Base-by-base conservation (phyloP, 2,113 vertebrate genomes). In the Eidolon helvum region DNA sequence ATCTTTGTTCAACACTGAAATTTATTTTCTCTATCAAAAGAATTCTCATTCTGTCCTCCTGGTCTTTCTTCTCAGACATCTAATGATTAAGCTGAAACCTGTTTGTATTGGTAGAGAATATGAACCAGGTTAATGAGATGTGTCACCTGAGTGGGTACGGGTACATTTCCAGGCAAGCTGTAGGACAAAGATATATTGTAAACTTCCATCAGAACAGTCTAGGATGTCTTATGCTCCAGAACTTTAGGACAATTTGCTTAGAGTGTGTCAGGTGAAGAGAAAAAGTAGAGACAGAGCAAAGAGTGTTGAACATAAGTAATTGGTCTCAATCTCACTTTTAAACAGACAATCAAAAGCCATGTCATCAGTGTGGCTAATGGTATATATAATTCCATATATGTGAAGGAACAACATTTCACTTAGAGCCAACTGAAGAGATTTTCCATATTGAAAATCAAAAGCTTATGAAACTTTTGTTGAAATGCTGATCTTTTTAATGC, bases 231-330 rank as follows among this genome's bases (percentile, higher is more conserved):
- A 28, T 14, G 75, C 14, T 68, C 4, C 10, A 28, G 15, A 86
- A 86, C 7, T 90, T 84, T 85, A 53, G 61, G 50, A 38, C 0
- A 26, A 4, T 55, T 90, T 88, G 28, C 57, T 91, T 35, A 72
- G 1, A 4, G 4, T 38, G 10, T 19, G 16, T 45, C 18, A 0
- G 3, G 2, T 12, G 2, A 75, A 48, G 5, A 80, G 26, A 50
- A 71, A 59, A 53, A 40, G 45, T 40, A 63, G 7, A 55, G 45
- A 40, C 1, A 87, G 48, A 55, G 3, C n/a, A 53, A 65, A 45
- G 15, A 75, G 19, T 26, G 15, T 26, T 75, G 15, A 30, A 26
- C 3, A 24, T 61, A 8, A 77, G 6, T 48, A n/a, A 71, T 45
- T 89, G 2, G 68, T 92, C 18, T 66, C 21, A 68, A 24, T 50